phyloP scores from a whole-genome alignment of 2,797 vertebrate species.

The Siniperca undulata region DNA sequence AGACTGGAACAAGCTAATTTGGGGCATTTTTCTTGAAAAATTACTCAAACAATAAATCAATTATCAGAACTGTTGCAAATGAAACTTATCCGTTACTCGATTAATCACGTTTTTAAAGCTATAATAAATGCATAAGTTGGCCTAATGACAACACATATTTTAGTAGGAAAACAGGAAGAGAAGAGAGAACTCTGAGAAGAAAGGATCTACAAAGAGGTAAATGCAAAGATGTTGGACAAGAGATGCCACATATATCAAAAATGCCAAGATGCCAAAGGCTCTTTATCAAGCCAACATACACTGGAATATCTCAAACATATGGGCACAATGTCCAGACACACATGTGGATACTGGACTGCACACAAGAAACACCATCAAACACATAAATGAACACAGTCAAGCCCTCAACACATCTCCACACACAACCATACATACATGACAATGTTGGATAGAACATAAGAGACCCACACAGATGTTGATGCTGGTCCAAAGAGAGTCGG shows the following conservation, averaged over 20 bases:
- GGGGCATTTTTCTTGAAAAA: not conserved
- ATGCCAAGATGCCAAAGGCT: conserved; percentile 14
- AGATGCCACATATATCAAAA: conserved; percentile 12
- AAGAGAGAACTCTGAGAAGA: conserved; percentile 15
- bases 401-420: conserved; percentile 48
- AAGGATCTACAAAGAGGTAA: conserved; percentile 18
- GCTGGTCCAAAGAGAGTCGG: conserved; percentile 57
- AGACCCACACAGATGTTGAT: conserved; percentile 55
- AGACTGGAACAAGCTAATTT: not conserved
- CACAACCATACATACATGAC: conserved; percentile 47
- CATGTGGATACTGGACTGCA: conserved; percentile 41
- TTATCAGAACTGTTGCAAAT: not conserved
- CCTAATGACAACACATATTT: not conserved
- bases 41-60: not conserved
- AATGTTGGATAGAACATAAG: conserved; percentile 64
- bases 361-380: conserved; percentile 60
- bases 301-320: conserved; percentile 37
- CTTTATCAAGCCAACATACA: conserved; percentile 31
- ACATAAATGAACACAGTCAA: conserved; percentile 46
- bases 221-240: conserved; percentile 17
- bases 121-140: not conserved
- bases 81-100: not conserved
- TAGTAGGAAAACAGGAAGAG: not conserved
- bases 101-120: not conserved
- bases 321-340: conserved; percentile 33